Conservation (phyloP, 2,888 invertebrate species). For the Boloria selene region DNA sequence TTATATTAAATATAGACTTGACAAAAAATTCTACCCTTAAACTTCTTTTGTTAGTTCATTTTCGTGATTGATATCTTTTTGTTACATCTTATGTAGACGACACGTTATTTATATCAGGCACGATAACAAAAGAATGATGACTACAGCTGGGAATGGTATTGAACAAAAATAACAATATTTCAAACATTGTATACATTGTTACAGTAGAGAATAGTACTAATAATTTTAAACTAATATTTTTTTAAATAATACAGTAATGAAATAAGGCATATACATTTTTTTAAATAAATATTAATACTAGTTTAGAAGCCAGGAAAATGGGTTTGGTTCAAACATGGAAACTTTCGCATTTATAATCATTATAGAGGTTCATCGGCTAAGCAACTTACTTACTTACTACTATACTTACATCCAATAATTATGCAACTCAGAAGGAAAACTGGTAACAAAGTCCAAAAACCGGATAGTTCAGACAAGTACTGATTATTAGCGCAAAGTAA, state of each 20-base stretch:
- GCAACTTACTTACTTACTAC: not conserved
- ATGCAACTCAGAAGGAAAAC: slow-evolving; percentile 84
- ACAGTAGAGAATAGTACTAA: too few species aligned
- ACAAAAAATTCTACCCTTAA: not conserved
- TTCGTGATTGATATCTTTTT: not conserved
- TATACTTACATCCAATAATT: slow-evolving; percentile 84
- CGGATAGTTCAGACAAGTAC: slow-evolving; percentile 80
- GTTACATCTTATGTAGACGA: not conserved
- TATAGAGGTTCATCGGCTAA: too few species aligned
- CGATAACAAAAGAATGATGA: slow-evolving; percentile 11
- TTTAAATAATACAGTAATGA: too few species aligned
- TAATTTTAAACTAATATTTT: too few species aligned
- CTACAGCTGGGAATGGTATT: slow-evolving; percentile 15
- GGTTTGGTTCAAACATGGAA: too few species aligned
- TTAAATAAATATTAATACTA: too few species aligned
- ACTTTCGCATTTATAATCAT: too few species aligned
- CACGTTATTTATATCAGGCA: slow-evolving; percentile 1
- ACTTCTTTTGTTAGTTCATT: not conserved
- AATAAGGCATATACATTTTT: too few species aligned
- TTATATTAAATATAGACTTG: not conserved
- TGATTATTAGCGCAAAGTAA: slow-evolving; percentile 86
- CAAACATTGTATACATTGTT: slow-evolving; percentile 1
- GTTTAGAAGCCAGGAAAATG: too few species aligned
- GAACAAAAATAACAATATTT: slow-evolving; percentile 15
- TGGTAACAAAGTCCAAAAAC: slow-evolving; percentile 87